These are phyloP conservation scores for Sinonovacula constricta DNA, from an alignment of 1,140 invertebrate species.

Conservation along the genomic window DNA sequence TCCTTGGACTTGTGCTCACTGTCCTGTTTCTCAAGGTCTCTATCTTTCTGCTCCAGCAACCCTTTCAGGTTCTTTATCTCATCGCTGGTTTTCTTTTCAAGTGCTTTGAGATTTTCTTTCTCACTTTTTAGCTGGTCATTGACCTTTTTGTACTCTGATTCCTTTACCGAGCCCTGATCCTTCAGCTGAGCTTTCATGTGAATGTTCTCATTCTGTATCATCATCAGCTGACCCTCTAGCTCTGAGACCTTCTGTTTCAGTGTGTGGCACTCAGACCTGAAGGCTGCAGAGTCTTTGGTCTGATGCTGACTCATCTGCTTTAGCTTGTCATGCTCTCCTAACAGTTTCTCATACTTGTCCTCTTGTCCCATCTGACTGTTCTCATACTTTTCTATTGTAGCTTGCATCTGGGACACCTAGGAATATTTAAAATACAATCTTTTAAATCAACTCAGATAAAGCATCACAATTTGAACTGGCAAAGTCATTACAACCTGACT, in stretches of 20 bases:
- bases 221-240: conserved; percentile 22
- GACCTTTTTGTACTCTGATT: conserved; percentile 35
- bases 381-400: conserved; percentile 32
- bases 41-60: conserved; percentile 42
- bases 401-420: conserved; percentile 45
- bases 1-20: conserved; percentile 30
- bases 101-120: conserved; percentile 45
- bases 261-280: conserved; percentile 34
- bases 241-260: conserved; percentile 44
- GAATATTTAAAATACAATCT: too few species aligned
- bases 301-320: conserved; percentile 42
- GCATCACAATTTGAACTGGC: too few species aligned
- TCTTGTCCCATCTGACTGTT: conserved; percentile 34
- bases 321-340: conserved; percentile 38
- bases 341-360: conserved; percentile 48
- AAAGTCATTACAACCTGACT: background rate
- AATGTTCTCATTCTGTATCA: conserved; percentile 21
- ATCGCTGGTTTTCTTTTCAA: conserved; percentile 41
- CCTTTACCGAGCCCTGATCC: conserved; percentile 42
- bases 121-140: conserved; percentile 34
- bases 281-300: conserved; percentile 27
- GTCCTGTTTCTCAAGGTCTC: conserved; percentile 28
- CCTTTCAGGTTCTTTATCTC: conserved; percentile 43
- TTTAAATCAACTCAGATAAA: too few species aligned
- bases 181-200: conserved; percentile 28